phyloP scores from a whole-genome alignment of 2,113 vertebrate species.

The Zapus hudsonius region DNA sequence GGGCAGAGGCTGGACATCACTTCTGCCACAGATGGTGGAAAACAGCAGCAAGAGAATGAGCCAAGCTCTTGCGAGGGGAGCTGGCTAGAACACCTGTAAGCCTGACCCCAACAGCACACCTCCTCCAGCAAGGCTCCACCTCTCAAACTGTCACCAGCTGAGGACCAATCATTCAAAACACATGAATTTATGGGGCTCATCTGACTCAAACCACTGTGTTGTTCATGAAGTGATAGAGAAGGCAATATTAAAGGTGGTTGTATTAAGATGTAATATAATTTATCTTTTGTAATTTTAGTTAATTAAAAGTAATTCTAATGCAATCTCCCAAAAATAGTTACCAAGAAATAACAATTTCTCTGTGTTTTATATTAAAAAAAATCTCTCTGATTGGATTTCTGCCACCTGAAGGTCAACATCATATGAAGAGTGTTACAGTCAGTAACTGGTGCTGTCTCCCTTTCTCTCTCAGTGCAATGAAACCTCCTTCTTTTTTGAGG shows the following conservation, averaged over 20 bases:
- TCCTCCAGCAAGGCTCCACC: no score
- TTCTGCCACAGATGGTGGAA: no score
- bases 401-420: neutral
- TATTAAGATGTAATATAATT: neutral
- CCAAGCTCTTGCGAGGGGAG: no score
- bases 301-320: constrained; percentile 17
- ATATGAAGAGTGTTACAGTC: neutral
- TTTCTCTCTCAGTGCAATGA: constrained; percentile 88
- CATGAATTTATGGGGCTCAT: no score
- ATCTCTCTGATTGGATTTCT: constrained; percentile 15
- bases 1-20: no score
- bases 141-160: no score
- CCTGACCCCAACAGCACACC: no score
- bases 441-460: neutral
- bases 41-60: no score
- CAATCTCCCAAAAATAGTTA: neutral
- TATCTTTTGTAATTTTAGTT: constrained; percentile 5
- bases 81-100: no score
- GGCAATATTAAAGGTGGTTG: neutral
- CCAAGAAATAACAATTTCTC: neutral
- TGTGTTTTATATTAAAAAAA: neutral
- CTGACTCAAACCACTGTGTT: no score
- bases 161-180: no score
- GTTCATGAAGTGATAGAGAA: neutral
- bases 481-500: constrained; percentile 95